Base-by-base conservation (phyloP, 1,140 invertebrate species). In the Goniozus legneri region DNA sequence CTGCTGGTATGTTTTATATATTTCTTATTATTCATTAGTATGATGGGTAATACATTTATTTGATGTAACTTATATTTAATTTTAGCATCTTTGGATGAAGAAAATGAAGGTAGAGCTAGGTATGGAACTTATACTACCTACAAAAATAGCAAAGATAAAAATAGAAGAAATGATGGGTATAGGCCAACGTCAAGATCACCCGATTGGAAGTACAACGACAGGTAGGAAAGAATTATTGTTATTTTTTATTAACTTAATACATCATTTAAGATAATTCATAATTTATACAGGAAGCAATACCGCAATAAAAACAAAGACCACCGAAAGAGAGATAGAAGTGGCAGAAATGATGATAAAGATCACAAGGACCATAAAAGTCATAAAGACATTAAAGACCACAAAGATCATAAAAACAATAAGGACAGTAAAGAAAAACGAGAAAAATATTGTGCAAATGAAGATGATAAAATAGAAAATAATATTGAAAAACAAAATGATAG, bases 1-100 rank as follows among this genome's bases (percentile, higher is more conserved):
- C 56, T 48, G 54, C 62, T 54, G 61, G 65, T 66, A 61, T 33
- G 53, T 43, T 27, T 10, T 10, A 27, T 27, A 2, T 40, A 21
- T 16, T 21, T 15, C 14, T 32, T 33, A 31, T 42, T 18, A 21
- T 34, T 35, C 13, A 38, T 12, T 8, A 20, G 35, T 36, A 35
- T 37, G 14, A 22, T 22, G 12, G 10, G 21, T 15, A 32, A 21
- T 19, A 14, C 33, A 33, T 24, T 32, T 10, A 35, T 20, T 24
- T 18, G 18, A 2, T 38, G 16, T 10, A 14, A 27, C 10, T 2
- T 39, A 34, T 47, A 4, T 48, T 31, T 40, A 39, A 42, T 47
- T 47, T 39, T 30, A 53, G 44, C 44, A 41, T 12, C 24, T 16
- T 3, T 1, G 12, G 10, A 3, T 45, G 36, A 33, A 27, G 37